Percentiles rank a stretch among this genome's conserved stretches.
Conservation (phyloP, 2,113 vertebrate genomes). For the Dasypus novemcinctus region DNA sequence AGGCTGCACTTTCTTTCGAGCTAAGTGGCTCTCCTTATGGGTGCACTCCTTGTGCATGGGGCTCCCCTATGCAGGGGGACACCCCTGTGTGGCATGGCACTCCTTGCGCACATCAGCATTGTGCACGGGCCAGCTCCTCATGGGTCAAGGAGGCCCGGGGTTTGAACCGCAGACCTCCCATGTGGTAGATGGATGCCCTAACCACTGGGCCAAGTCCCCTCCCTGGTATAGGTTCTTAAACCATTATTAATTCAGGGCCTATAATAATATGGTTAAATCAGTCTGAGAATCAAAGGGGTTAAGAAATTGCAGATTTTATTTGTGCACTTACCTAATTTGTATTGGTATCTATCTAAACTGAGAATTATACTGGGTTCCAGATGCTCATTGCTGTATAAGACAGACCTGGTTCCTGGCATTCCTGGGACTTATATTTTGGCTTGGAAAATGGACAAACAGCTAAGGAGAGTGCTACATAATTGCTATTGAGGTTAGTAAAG, state of each 20-base stretch:
- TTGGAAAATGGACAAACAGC: background rate
- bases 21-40: no score
- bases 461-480: background rate
- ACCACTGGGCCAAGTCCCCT: no score
- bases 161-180: no score
- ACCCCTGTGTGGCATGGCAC: no score
- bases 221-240: background rate
- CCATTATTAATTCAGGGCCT: background rate
- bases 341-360: background rate
- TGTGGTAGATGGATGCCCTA: no score
- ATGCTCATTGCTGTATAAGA: background rate
- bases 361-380: background rate
- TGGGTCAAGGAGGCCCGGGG: no score
- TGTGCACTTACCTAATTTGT: background rate
- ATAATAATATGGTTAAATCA: background rate
- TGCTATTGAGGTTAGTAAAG: accelerated
- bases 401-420: background rate
- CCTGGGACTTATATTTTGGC: background rate
- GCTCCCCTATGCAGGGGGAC: no score
- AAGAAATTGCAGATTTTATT: background rate
- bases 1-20: no score
- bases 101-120: no score
- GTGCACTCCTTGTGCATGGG: no score
- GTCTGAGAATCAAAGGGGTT: background rate
- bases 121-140: no score